These are phyloP conservation scores for Loripinus fragilis DNA, from an alignment of 2,888 invertebrate genomes.

Conservation along the genomic window DNA sequence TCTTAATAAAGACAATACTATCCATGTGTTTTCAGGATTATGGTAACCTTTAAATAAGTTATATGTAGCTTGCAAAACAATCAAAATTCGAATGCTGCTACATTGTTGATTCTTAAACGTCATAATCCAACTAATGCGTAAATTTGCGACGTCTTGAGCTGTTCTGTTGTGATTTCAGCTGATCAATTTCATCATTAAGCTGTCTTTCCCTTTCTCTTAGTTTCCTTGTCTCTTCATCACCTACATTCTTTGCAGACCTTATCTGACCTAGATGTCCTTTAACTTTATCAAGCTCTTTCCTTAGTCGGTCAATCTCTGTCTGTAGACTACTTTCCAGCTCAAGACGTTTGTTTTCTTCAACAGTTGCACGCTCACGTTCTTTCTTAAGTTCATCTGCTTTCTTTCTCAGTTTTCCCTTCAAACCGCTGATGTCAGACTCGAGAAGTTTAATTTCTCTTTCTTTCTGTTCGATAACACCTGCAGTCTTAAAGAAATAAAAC, in stretches of 20 bases:
- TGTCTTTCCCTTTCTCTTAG: constrained; percentile 63
- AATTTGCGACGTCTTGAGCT: constrained; percentile 1
- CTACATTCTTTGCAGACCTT: constrained; percentile 65
- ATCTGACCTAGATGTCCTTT: constrained; percentile 67
- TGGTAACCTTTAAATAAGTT: no score
- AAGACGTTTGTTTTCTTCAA: constrained; percentile 58
- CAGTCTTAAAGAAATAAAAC: constrained; percentile 28
- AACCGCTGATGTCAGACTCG: constrained; percentile 55
- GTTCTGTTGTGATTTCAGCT: constrained; percentile 50
- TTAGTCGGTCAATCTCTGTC: constrained; percentile 58
- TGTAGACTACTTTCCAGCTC: constrained; percentile 62
- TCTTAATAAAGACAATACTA: no score
- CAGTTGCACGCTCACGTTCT: constrained; percentile 57
- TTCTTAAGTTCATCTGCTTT: constrained; percentile 56
- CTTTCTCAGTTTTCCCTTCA: constrained; percentile 59
- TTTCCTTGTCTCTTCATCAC: constrained; percentile 66
- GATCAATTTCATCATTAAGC: constrained; percentile 62
- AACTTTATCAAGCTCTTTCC: constrained; percentile 62
- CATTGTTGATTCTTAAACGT: no score
- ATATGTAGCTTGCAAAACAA: no score
- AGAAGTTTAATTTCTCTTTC: constrained; percentile 62
- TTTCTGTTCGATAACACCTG: constrained; percentile 59
- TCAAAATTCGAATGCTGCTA: no score
- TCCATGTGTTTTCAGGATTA: no score
- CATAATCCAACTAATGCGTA: constrained; percentile 11